Conservation (phyloP, 2,113 vertebrate species). For the Limanda limanda region DNA sequence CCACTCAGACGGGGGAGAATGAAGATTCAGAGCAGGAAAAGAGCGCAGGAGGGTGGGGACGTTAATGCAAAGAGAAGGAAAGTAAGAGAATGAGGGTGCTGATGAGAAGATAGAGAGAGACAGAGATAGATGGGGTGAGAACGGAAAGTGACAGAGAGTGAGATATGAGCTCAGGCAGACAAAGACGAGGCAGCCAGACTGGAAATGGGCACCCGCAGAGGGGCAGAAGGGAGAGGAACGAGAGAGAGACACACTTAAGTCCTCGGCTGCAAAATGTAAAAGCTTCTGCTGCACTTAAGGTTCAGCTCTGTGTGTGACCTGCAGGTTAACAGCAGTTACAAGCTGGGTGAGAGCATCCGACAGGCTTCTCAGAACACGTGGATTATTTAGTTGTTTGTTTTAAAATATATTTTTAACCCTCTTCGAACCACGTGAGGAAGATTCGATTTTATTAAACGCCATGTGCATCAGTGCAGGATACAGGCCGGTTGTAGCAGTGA, state of each 20-base stretch:
- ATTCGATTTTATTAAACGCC: not conserved
- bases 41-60: not conserved
- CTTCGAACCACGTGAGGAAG: not conserved
- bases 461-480: not conserved
- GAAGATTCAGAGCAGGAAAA: conserved; percentile 25
- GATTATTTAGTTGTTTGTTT: conserved; percentile 43
- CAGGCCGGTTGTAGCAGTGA: not conserved
- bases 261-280: conserved; percentile 46
- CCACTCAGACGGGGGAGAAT: conserved; percentile 39
- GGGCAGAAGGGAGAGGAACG: not conserved
- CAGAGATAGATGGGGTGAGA: conserved; percentile 35
- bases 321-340: conserved; percentile 42
- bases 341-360: conserved; percentile 1
- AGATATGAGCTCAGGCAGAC: conserved; percentile 34
- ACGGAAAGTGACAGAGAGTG: conserved; percentile 38
- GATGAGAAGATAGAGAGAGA: conserved; percentile 49
- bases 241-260: conserved; percentile 14
- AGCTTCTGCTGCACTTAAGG: conserved; percentile 53
- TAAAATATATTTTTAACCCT: conserved; percentile 18
- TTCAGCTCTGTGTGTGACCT: conserved; percentile 44
- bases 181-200: conserved; percentile 41
- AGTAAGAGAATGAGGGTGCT: conserved; percentile 29
- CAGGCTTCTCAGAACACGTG: conserved; percentile 30
- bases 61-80: not conserved
- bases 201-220: conserved; percentile 43